Conservation (phyloP, 2,888 invertebrate genomes). For the Leucozona laternaria region DNA sequence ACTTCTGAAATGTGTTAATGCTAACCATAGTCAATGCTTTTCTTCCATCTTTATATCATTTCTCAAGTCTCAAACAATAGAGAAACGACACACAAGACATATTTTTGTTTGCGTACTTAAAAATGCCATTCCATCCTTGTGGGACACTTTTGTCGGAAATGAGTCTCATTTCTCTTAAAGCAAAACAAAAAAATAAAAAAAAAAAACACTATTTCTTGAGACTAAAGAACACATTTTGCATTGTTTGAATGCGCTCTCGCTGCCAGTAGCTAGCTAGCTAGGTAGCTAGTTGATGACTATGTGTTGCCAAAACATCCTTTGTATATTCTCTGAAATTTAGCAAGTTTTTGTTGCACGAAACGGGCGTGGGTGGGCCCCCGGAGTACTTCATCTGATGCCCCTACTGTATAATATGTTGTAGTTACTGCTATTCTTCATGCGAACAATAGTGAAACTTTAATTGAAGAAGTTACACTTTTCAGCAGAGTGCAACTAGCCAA, state of each 20-base stretch:
- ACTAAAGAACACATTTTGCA: constrained; percentile 50
- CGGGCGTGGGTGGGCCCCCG: neutral
- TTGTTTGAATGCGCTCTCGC: constrained; percentile 68
- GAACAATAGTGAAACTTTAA: constrained; percentile 75
- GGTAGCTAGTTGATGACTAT: constrained; percentile 52
- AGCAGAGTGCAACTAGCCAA: constrained; percentile 72
- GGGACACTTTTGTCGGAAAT: constrained; percentile 64
- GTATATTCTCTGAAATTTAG: constrained; percentile 55
- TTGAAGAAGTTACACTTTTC: constrained; percentile 76
- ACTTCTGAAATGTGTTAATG: constrained; percentile 18
- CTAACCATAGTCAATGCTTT: constrained; percentile 41
- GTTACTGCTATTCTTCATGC: constrained; percentile 60
- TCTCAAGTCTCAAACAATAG: constrained; percentile 23
- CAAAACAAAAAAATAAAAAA: neutral
- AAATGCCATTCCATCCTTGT: constrained; percentile 53
- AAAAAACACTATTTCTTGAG: neutral
- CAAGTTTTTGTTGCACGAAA: constrained; percentile 24
- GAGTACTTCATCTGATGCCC: constrained; percentile 20
- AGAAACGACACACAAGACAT: constrained; percentile 44
- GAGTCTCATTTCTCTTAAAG: constrained; percentile 63
- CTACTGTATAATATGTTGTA: constrained; percentile 1
- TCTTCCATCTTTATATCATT: constrained; percentile 13
- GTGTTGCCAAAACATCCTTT: constrained; percentile 68
- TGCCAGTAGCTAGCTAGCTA: constrained; percentile 43
- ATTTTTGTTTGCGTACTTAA: constrained; percentile 60